These are phyloP conservation scores for Rachycentron canadum DNA, from an alignment of 2,797 vertebrate species.

Conservation along the genomic window DNA sequence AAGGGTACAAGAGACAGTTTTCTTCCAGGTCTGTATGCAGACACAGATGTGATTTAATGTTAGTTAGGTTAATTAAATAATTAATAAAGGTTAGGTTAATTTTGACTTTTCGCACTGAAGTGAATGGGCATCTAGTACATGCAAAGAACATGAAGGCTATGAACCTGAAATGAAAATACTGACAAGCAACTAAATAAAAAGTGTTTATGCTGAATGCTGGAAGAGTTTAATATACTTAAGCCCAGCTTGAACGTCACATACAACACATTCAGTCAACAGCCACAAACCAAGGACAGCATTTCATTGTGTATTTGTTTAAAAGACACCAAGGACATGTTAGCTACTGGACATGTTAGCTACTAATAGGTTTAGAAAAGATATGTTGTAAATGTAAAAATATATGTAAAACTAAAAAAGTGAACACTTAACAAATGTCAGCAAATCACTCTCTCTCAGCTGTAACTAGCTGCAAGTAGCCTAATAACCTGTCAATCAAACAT, in stretches of 20 bases:
- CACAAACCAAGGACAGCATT: not conserved
- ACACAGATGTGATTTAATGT: not conserved
- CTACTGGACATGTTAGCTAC: not conserved
- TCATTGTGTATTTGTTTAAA: not conserved
- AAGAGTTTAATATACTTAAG: not conserved
- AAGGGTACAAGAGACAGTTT: not conserved
- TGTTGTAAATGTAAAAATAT: not conserved
- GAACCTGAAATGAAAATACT: constrained; percentile 6
- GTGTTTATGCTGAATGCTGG: not conserved
- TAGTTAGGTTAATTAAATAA: too few species aligned
- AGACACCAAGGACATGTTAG: not conserved
- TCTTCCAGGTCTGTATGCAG: not conserved
- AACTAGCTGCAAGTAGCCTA: constrained; percentile 13
- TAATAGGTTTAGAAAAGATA: not conserved
- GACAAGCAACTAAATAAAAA: not conserved
- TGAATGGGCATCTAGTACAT: not conserved
- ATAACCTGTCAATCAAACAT: constrained; percentile 31
- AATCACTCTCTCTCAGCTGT: not conserved
- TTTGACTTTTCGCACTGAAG: too few species aligned
- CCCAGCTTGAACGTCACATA: not conserved
- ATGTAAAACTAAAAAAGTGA: not conserved
- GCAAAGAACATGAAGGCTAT: not conserved
- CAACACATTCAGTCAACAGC: not conserved
- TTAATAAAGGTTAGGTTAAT: too few species aligned
- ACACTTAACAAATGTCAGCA: not conserved